These are phyloP conservation scores for Alexandromys fortis DNA, from an alignment of 2,113 vertebrate species.

Conservation along the genomic window DNA sequence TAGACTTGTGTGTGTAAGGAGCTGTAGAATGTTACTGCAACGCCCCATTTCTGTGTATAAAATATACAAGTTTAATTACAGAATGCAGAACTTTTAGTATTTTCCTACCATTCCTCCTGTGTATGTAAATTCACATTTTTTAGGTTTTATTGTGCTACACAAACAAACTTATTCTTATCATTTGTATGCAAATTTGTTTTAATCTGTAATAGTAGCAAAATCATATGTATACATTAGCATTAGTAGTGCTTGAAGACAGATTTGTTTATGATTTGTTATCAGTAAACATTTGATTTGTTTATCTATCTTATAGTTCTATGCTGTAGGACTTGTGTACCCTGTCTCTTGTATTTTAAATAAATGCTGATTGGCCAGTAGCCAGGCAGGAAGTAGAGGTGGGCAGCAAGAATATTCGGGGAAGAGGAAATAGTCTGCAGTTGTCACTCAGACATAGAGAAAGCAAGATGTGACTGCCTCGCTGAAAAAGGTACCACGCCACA, in stretches of 20 bases:
- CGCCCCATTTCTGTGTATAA: not conserved
- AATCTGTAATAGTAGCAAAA: not conserved
- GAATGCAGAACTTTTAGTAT: not conserved
- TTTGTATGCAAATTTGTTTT: not conserved
- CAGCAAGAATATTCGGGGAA: too few relatives aligned
- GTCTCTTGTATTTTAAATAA: too few relatives aligned
- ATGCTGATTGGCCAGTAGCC: too few relatives aligned
- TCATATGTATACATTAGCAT: not conserved
- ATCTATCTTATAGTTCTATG: not conserved
- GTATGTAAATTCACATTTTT: not conserved
- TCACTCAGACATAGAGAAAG: too few relatives aligned
- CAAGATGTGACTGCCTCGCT: too few relatives aligned
- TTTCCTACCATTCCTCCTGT: not conserved
- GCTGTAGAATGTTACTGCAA: not conserved
- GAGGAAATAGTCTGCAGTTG: too few relatives aligned
- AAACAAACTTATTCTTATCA: not conserved
- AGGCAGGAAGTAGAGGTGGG: too few relatives aligned
- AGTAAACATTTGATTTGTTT: not conserved
- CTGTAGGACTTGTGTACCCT: too few relatives aligned
- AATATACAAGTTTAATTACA: not conserved
- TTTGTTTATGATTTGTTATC: not conserved
- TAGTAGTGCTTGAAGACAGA: not conserved
- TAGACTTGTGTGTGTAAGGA: not conserved
- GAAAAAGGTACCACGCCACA: too few relatives aligned
- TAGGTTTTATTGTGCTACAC: not conserved